Evolutionary conservation across 2,113 vertebrate genomes (phyloP), one percentile per base, ranked within the genome.

Genomic region (Emydocephalus ijimae): DNA sequence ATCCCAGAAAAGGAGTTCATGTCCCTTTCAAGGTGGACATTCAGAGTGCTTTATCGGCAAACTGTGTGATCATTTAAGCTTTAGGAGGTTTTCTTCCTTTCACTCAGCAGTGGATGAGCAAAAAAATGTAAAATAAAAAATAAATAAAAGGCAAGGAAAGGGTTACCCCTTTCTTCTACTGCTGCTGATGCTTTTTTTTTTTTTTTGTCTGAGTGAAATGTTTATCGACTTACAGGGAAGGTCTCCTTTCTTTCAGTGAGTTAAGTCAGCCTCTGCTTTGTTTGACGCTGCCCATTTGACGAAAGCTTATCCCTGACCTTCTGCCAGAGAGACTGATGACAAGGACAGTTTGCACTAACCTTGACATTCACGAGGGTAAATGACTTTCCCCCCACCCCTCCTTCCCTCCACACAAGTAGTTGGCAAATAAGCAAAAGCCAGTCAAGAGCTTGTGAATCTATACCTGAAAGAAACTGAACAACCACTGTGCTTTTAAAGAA

Each of bases 331-430:
- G 98, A 98, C 98, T 98, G 98, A 99, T 99, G 98, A 98, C 98
- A 99, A 98, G 98, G 98, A 98, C 92, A 39, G 96, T 97, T 96
- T 98, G 96, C 97, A 96, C 98, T 98, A 98, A 99, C 99, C 98
- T 99, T 99, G 98, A 99, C 98, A 99, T 99, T 98, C 98, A 99
- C 97, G 97, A 97, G 98, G 98, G 98, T 99, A 98, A 99, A 99
- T 98, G 98, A 98, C 98, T 98, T 98, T 98, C 98, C 98, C 98
- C 96, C 57, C 98, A 98, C 96, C 57, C 92, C 81, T 52, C 54
- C 26, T 74, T 89, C 56, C 89, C 74, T 54, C 56, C n/a, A 10
- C 97, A 98, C 97, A 97, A 98, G 98, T 98, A 98, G 98, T 98
- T 98, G 94, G 98, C 98, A 98, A 98, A 98, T 98, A 98, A 97